Conservation (phyloP, 2,113 vertebrate genomes). For the Leptobrachium leishanense region DNA sequence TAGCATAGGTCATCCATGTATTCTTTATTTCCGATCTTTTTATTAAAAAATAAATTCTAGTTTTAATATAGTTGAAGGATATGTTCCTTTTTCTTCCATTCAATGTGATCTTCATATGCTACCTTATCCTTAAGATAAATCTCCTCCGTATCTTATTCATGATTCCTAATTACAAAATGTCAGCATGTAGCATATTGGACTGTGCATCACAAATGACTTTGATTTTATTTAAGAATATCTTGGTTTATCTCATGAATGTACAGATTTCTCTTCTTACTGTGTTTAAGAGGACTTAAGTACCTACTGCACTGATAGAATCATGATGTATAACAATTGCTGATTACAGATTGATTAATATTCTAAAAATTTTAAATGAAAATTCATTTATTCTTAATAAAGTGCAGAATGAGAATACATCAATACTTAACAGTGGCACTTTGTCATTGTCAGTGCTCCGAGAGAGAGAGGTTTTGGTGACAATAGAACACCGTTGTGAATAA, state of each 20-base stretch:
- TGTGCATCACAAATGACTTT: no score
- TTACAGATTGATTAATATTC: constrained; percentile 36
- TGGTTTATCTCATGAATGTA: not conserved
- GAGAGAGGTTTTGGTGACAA: not conserved
- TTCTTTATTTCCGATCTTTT: no score
- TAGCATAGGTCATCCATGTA: no score
- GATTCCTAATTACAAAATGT: no score
- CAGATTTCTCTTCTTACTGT: no score
- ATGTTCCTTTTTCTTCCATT: no score
- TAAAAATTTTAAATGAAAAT: constrained; percentile 18
- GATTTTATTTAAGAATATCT: not conserved
- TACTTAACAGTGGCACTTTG: constrained; percentile 2
- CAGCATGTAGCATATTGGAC: no score
- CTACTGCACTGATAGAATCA: not conserved
- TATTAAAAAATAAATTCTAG: no score
- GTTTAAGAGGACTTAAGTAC: no score
- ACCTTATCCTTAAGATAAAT: not conserved
- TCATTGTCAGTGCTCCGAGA: constrained; percentile 15
- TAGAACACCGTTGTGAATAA: no score
- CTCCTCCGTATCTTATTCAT: no score
- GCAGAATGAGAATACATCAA: constrained; percentile 14
- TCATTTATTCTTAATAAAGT: constrained; percentile 30
- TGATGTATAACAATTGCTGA: not conserved
- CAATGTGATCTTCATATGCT: constrained; percentile 10
- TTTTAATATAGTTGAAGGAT: no score